Percentiles rank a stretch among this genome's conserved stretches.
These are phyloP conservation scores for Venturia canescens DNA, from an alignment of 1,140 invertebrate species.

Conservation along the genomic window DNA sequence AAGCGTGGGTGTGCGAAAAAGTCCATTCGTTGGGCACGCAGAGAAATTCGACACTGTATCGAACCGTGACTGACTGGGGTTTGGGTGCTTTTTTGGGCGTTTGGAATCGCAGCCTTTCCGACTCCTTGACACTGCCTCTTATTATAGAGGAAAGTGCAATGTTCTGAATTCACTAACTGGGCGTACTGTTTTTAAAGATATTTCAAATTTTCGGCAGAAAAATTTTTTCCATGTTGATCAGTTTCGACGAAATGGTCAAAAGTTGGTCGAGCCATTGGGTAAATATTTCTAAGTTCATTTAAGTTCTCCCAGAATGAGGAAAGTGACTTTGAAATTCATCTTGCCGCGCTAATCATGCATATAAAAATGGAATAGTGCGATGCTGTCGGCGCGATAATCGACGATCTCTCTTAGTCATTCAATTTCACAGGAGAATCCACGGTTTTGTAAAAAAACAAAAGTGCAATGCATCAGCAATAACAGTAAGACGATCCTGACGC, in stretches of 20 bases:
- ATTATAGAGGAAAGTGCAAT: background rate
- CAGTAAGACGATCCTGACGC: background rate
- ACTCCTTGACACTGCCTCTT: background rate
- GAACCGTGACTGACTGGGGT: conserved; percentile 46
- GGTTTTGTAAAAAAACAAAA: background rate
- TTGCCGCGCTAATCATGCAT: too few species aligned
- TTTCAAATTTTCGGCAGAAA: background rate
- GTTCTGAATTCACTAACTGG: background rate
- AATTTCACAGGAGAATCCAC: too few species aligned
- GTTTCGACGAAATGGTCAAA: too few species aligned
- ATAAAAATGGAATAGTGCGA: too few species aligned
- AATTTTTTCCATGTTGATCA: too few species aligned
- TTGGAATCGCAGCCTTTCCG: background rate
- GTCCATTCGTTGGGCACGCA: conserved; percentile 57
- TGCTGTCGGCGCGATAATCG: too few species aligned
- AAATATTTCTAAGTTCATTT: too few species aligned
- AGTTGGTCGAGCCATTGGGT: too few species aligned
- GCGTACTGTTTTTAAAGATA: background rate
- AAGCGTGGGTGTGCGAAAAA: conserved; percentile 59
- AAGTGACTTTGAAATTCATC: too few species aligned
- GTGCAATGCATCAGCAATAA: background rate
- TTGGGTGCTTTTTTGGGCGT: conserved; percentile 44
- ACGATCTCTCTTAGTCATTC: too few species aligned
- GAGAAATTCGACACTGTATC: conserved; percentile 51
- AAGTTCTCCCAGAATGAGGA: too few species aligned